Evolutionary conservation across 2,113 vertebrate genomes (phyloP).

Genomic region (Prietella phreatophila): DNA sequence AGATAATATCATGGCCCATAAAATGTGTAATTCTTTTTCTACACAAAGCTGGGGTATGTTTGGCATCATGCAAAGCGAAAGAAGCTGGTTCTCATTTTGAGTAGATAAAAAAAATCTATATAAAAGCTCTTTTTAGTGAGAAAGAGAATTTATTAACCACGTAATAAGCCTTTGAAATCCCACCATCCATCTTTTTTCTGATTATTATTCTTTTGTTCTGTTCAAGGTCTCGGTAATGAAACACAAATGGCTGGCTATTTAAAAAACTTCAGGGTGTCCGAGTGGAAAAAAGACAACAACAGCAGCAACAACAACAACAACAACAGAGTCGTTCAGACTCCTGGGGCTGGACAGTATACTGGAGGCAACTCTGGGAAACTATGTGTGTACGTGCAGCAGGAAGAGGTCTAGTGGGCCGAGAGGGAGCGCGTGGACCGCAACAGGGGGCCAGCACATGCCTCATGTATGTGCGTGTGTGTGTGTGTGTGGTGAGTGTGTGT

Average conservation of each 20-base stretch:
- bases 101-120: constrained; percentile 43
- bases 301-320: neutral
- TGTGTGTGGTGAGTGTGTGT: neutral
- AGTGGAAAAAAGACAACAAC: constrained; percentile 32
- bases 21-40: constrained; percentile 48
- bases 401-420: constrained; percentile 62
- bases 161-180: constrained; percentile 61
- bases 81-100: constrained; percentile 54
- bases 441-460: constrained; percentile 17
- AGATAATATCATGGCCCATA: constrained; percentile 53
- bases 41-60: constrained; percentile 47
- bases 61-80: constrained; percentile 35
- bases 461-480: constrained; percentile 3
- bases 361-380: constrained; percentile 66
- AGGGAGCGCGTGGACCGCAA: constrained; percentile 45
- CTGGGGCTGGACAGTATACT: constrained; percentile 27
- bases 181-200: constrained; percentile 28
- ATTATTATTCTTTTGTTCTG: constrained; percentile 64
- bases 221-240: constrained; percentile 64
- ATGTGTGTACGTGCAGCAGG: constrained; percentile 71
- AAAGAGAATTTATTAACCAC: constrained; percentile 61
- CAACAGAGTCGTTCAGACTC: constrained; percentile 31
- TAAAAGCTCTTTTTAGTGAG: constrained; percentile 31
- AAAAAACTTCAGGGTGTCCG: constrained; percentile 11
- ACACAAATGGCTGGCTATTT: constrained; percentile 64